Evolutionary conservation across 2,113 vertebrate species (phyloP), one percentile per base, ranked within the genome.

Genomic region (Cyanoramphus novaezelandiae): DNA sequence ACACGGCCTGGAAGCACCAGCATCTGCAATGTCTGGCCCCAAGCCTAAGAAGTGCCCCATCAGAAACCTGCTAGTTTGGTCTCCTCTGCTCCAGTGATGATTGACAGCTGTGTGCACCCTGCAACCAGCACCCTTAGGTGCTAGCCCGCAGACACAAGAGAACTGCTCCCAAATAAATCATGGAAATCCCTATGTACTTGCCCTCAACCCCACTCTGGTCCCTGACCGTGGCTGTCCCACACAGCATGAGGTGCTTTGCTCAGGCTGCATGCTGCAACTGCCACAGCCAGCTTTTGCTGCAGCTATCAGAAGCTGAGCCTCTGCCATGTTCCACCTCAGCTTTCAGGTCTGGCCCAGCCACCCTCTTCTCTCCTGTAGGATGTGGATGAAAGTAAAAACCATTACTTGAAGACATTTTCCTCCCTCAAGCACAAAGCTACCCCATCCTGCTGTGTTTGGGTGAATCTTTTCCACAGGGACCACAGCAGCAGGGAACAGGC

Each of bases 101-200:
- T 0, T 3, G 60, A 47, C 21, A 70, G 31, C 55, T 9, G 3
- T 0, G 0, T 20, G 37, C 27, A 17, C 69, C 81, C 69, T 76
- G 77, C 77, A 83, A 4, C 27, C 47, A 57, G 43, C 37, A 43
- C 15, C 28, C n/a, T 17, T 25, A 33, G 44, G 17, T 77, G 53
- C 68, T 59, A 37, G 47, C 25, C 41, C 1, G 0, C 2, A 3
- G 60, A 75, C 46, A 50, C 44, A 35, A 39, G 11, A 44, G 17
- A 92, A 13, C 35, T 50, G 18, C 46, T 94, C 31, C 43, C 69
- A 90, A 94, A 96, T 95, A 97, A 96, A 97, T 49, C 17, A 69
- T 4, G 16, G 50, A 31, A 85, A 43, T 14, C 9, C 4, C 53
- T 1, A 0, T 13, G n/a, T 41, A 23, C 59, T 74, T 37, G 11